Conservation (phyloP, 2,797 vertebrate species). For the Cichlasoma orientale region DNA sequence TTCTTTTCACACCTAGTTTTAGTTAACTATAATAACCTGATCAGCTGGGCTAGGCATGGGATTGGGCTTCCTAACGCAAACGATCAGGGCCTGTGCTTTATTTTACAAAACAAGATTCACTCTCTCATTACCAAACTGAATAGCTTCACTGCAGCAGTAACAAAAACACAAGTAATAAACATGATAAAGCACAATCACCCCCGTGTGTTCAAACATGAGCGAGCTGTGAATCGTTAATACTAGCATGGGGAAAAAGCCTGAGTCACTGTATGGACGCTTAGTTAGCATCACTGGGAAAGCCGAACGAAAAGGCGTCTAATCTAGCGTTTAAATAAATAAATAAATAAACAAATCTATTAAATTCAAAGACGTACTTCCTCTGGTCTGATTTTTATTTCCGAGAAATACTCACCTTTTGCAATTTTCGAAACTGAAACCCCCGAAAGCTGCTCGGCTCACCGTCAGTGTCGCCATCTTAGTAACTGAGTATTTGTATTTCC, state of each 20-base stretch:
- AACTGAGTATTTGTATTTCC: conserved; percentile 59
- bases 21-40: neutral
- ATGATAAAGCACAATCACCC: no score
- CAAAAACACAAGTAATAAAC: neutral
- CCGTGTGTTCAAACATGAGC: neutral
- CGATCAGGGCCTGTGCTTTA: neutral
- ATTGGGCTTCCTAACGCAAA: neutral
- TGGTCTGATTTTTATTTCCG: fast-evolving
- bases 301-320: neutral
- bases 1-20: neutral
- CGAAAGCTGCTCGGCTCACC: conserved; percentile 63
- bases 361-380: fast-evolving
- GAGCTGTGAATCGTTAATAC: neutral
- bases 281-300: conserved; percentile 21
- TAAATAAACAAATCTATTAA: fast-evolving
- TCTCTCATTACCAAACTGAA: neutral
- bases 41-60: neutral
- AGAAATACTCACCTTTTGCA: conserved; percentile 84
- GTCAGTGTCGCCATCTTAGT: conserved; percentile 87
- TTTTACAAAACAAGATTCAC: neutral
- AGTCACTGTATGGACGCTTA: conserved; percentile 62
- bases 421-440: conserved; percentile 93
- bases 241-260: conserved; percentile 41
- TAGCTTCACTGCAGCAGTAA: neutral
- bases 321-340: fast-evolving